Evolutionary conservation across 2,888 invertebrate species (phyloP), one percentile per base, ranked within the genome.

Genomic region (Microplitis deprimator): DNA sequence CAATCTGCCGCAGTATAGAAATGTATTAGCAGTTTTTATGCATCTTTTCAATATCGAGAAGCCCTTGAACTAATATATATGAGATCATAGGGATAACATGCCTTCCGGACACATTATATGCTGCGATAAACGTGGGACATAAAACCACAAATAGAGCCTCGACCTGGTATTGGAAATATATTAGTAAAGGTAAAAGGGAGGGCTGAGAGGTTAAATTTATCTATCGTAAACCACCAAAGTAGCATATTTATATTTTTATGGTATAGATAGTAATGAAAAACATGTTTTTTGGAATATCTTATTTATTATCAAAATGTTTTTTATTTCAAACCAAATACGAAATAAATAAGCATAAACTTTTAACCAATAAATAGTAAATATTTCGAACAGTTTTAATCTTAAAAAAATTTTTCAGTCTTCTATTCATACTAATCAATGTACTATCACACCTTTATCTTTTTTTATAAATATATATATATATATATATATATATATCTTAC

Each of bases 131-230:
- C 73, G 65, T 73, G 74, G 70, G 75, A 73, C 79, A 79, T 77
- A 74, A 77, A 68, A 73, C 13, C 40, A 8, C 72, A 40, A 73
- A 73, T 64, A 61, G n/a, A 39, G 61, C 39, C n/a, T n/a, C 16
- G 20, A 8, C 64, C 65, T 61, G 69, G 59, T 79, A 79, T 79
- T 77, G 74, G 75, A 80, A 79, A 78, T 75, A 76, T 80, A 78
- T 77, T 79, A 78, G 65, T 68, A 73, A 74, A 77, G 38, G 59
- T 72, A 79, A 74, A 77, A 59, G 67, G 41, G 65, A 38, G 38
- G 8, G 38, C 65, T 38, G 10, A 3, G 38, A 38, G 29, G 38
- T 20, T 65, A 13, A 65, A 65, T 65, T 65, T 65, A 65, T 65
- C 59, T 50, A 67, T 38, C 40, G 29, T 13, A 75, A 17, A 70